Conservation (phyloP, 2,113 vertebrate genomes). For the Pseudorectes ferrugineus region DNA sequence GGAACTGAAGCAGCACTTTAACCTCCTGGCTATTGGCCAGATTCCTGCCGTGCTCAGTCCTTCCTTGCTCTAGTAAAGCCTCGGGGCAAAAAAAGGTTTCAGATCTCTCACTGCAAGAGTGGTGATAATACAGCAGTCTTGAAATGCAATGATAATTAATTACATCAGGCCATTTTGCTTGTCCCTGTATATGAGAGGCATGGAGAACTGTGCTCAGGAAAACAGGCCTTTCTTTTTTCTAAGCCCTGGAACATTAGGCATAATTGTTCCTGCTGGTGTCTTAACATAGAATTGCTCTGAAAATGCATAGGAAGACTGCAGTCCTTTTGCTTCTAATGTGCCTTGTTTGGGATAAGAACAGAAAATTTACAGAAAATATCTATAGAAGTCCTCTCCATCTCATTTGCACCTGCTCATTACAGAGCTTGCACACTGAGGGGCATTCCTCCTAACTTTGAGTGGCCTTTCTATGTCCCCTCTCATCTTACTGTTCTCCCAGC, state of each 20-base stretch:
- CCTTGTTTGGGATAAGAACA: background rate
- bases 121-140: background rate
- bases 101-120: background rate
- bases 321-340: background rate
- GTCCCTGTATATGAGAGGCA: background rate
- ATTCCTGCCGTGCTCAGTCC: background rate
- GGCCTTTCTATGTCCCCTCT: background rate
- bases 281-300: background rate
- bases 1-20: background rate
- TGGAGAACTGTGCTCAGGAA: background rate
- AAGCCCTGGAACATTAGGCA: background rate
- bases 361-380: background rate
- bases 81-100: background rate
- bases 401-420: background rate
- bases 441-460: background rate
- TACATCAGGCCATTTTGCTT: background rate
- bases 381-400: background rate
- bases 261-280: background rate
- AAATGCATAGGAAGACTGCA: background rate
- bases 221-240: background rate
- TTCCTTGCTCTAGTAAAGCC: background rate
- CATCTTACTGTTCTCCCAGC: background rate
- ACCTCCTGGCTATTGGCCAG: background rate
- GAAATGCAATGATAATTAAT: background rate
- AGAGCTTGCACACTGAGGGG: background rate